Evolutionary conservation across 2,113 vertebrate species (phyloP).

Genomic region (Conger conger): DNA sequence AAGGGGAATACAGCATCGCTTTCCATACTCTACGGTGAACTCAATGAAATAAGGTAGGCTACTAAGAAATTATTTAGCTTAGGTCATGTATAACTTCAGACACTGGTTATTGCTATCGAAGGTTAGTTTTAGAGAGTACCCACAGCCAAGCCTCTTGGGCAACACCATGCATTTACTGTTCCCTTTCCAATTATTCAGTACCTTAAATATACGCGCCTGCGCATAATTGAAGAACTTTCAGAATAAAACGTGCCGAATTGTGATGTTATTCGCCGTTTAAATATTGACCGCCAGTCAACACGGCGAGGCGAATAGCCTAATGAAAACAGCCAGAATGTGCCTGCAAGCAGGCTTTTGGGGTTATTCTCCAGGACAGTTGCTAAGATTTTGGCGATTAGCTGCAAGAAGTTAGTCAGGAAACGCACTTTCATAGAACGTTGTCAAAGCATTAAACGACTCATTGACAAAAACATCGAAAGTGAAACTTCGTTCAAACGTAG

Average conservation of each 20-base stretch:
- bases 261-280: too few relatives aligned
- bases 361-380: background rate
- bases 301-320: background rate
- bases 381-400: background rate
- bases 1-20: background rate
- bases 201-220: too few relatives aligned
- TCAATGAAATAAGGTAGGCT: background rate
- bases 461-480: background rate
- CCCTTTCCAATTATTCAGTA: too few relatives aligned
- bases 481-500: background rate
- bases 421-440: too few relatives aligned
- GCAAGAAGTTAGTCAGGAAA: background rate
- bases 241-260: too few relatives aligned
- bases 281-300: too few relatives aligned
- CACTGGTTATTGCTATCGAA: background rate
- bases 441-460: too few relatives aligned
- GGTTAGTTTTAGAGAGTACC: background rate
- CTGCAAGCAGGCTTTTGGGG: background rate
- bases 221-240: too few relatives aligned
- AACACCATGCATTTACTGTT: too few relatives aligned
- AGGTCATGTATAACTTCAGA: background rate
- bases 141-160: too few relatives aligned
- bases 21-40: background rate
- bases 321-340: background rate
- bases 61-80: background rate